phyloP scores from a whole-genome alignment of 2,888 invertebrate genomes.

The Pandemis corylana region DNA sequence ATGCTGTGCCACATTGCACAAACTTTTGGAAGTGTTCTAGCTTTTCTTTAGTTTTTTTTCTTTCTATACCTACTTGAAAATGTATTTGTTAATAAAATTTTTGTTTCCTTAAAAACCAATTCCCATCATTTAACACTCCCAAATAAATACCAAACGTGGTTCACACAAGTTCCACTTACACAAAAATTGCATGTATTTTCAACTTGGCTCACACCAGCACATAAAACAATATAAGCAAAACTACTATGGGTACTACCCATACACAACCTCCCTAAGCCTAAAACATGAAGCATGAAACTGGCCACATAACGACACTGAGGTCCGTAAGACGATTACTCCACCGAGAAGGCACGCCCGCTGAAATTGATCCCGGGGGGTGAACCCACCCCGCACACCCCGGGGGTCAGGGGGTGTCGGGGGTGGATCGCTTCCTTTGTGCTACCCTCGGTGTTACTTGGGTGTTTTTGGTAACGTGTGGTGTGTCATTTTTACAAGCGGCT shows the following conservation, averaged over 20 bases:
- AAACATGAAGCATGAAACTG: constrained; percentile 44
- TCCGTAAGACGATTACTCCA: constrained; percentile 71
- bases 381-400: constrained; percentile 39
- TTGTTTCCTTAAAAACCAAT: too few relatives aligned
- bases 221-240: constrained; percentile 4
- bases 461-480: constrained; percentile 27
- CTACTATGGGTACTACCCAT: neutral
- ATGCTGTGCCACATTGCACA: too few relatives aligned
- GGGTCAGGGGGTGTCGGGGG: constrained; percentile 43
- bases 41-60: too few relatives aligned
- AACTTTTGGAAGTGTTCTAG: too few relatives aligned
- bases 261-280: constrained; percentile 48
- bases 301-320: constrained; percentile 62
- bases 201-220: neutral
- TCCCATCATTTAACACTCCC: too few relatives aligned
- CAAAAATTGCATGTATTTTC: too few relatives aligned
- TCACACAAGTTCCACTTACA: too few relatives aligned
- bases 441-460: constrained; percentile 55
- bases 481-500: neutral
- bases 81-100: too few relatives aligned
- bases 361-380: constrained; percentile 60
- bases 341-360: constrained; percentile 63
- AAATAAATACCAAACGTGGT: too few relatives aligned
- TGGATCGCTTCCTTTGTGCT: constrained; percentile 58
- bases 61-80: too few relatives aligned